A percentile compares a stretch with the other conserved stretches of the same genome.
Conservation (phyloP, 2,888 invertebrate species). For the Cataglyphis cursor region DNA sequence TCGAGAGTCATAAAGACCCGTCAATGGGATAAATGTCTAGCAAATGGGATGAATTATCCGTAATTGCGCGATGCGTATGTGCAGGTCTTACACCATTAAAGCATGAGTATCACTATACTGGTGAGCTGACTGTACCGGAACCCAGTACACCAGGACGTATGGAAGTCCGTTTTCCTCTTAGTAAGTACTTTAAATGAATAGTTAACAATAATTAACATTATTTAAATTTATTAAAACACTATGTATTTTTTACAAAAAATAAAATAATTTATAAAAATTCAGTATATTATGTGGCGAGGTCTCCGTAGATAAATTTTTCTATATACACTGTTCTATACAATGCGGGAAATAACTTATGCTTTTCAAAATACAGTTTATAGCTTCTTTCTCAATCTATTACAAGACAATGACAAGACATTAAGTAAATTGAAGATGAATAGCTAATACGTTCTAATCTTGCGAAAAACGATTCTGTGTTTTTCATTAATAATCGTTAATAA, state of each 20-base stretch:
- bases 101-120: conserved; percentile 93
- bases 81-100: conserved; percentile 91
- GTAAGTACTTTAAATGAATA: conserved; percentile 88
- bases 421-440: neutral
- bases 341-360: neutral
- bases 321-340: neutral
- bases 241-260: neutral
- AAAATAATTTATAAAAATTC: neutral
- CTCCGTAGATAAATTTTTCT: neutral
- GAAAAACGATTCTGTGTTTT: neutral
- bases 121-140: conserved; percentile 90
- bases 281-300: neutral
- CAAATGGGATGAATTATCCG: conserved; percentile 82
- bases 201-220: neutral
- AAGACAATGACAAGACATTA: conserved; percentile 33
- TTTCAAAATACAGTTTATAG: neutral
- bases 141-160: conserved; percentile 90
- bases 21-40: conserved; percentile 81
- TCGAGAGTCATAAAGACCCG: conserved; percentile 73
- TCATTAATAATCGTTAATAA: neutral
- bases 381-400: conserved; percentile 8
- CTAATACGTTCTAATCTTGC: neutral
- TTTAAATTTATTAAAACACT: neutral
- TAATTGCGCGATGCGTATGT: conserved; percentile 74
- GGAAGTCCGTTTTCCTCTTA: conserved; percentile 93